Evolutionary conservation across 1,140 invertebrate species (phyloP).

Genomic region (Cyrtorhinus lividipennis): DNA sequence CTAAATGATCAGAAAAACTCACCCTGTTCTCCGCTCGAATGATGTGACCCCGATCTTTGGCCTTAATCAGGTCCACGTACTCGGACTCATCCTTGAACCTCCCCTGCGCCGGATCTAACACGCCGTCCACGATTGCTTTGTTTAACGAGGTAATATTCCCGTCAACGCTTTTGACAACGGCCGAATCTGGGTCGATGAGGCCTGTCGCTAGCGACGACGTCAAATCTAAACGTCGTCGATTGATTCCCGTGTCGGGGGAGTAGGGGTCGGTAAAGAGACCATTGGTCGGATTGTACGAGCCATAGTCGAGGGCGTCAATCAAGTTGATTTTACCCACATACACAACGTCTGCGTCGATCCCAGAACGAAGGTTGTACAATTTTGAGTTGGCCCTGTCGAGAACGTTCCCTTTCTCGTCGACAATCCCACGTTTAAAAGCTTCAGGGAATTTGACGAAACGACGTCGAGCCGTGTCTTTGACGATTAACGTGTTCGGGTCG

Average conservation of each 20-base stretch:
- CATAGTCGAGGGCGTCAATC: slow-evolving; percentile 66
- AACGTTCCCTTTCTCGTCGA: slow-evolving; percentile 76
- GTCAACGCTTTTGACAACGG: slow-evolving; percentile 62
- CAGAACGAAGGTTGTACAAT: slow-evolving; percentile 52
- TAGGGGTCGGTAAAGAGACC: slow-evolving; percentile 70
- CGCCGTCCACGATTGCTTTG: slow-evolving; percentile 57
- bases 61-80: slow-evolving; percentile 69
- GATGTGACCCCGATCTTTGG: slow-evolving; percentile 69
- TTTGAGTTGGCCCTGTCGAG: slow-evolving; percentile 67
- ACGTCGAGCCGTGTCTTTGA: slow-evolving; percentile 72
- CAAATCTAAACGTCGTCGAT: slow-evolving; percentile 53
- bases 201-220: slow-evolving; percentile 58
- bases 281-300: slow-evolving; percentile 63
- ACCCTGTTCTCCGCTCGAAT: slow-evolving; percentile 82
- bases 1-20: too few species aligned
- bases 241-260: slow-evolving; percentile 43
- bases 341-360: slow-evolving; percentile 60
- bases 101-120: slow-evolving; percentile 60
- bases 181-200: slow-evolving; percentile 44
- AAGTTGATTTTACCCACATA: slow-evolving; percentile 61
- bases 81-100: slow-evolving; percentile 49
- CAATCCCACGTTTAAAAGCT: slow-evolving; percentile 68
- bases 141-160: slow-evolving; percentile 58
- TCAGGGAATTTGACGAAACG: slow-evolving; percentile 69
- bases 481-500: slow-evolving; percentile 70